Base-by-base conservation (phyloP, 2,888 invertebrate species). In the Lagria hirta region DNA sequence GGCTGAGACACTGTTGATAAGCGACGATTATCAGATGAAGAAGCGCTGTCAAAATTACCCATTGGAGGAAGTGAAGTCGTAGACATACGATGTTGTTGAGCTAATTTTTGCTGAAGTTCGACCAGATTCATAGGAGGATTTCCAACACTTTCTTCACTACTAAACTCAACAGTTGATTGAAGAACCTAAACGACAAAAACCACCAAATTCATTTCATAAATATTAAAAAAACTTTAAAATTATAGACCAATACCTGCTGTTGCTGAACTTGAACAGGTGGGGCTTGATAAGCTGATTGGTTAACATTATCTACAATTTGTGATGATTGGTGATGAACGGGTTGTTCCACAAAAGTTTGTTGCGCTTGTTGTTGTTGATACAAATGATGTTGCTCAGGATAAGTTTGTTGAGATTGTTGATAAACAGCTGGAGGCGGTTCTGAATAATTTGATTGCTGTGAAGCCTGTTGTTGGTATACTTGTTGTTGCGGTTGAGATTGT, bases 51-150 rank as follows among this genome's bases (percentile, higher is more conserved):
- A 33, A 65, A 65, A n/a, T 49, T 59, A 1, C 63, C 49, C 51
- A 66, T 60, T 2, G 69, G 67, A 4, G 70, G 70, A 13, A 69
- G 45, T 3, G 69, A 69, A 2, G 59, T 54, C 1, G 67, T 68
- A 3, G 67, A 68, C 6, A 65, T 43, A 26, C 65, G 51, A 30
- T 66, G 38, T 28, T 66, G 69, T 44, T 69, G 69, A 1, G 64
- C 63, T 24, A 69, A 49, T 48, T 69, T 67, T 43, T 68, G 65
- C 33, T 71, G 68, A 23, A 70, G 51, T 51, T 70, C 69, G 11
- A 59, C 63, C 11, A 70, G 52, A 50, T 70, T 69, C 51, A 64
- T 65, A 1, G 62, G 61, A 1, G 68, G 64, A n/a, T n/a, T n/a
- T n/a, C n/a, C n/a, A n/a, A n/a, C n/a, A n/a, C n/a, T n/a, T n/a